A percentile compares a stretch with the other conserved stretches of the same genome.
These are phyloP conservation scores for Ciconia boyciana DNA, from an alignment of 2,113 vertebrate species.

Conservation along the genomic window DNA sequence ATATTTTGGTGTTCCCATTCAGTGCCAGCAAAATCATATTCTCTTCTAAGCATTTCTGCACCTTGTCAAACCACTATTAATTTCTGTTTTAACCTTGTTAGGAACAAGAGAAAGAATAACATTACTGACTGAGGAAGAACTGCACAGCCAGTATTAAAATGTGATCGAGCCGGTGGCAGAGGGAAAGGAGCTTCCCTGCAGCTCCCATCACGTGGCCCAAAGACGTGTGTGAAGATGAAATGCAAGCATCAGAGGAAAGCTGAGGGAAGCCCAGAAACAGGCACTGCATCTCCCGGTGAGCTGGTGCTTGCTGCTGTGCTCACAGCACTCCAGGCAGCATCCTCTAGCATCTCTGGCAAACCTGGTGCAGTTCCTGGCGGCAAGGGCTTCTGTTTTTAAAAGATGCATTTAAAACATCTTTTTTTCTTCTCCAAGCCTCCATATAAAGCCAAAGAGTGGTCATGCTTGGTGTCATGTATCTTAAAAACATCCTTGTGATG, in stretches of 20 bases:
- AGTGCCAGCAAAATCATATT: background rate
- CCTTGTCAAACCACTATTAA: background rate
- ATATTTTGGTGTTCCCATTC: background rate
- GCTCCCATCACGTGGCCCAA: background rate
- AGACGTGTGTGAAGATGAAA: background rate
- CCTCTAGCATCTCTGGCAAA: background rate
- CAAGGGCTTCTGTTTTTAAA: background rate
- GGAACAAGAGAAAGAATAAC: background rate
- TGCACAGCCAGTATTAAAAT: background rate
- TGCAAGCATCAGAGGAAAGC: background rate
- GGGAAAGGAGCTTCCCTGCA: background rate
- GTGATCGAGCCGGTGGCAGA: accelerated
- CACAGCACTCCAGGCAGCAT: accelerated
- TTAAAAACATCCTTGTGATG: background rate
- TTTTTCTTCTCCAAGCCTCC: background rate
- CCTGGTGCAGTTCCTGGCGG: background rate
- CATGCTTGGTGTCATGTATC: background rate
- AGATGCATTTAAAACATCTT: background rate
- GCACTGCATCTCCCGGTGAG: background rate
- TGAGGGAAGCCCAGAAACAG: background rate
- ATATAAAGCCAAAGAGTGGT: background rate
- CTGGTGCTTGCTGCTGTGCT: background rate
- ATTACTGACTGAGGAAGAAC: background rate
- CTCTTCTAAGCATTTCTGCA: background rate
- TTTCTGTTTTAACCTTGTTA: background rate